A percentile compares a stretch with the other conserved stretches of the same genome.
Conservation (phyloP, 2,888 invertebrate species). For the Eupithecia centaureata region DNA sequence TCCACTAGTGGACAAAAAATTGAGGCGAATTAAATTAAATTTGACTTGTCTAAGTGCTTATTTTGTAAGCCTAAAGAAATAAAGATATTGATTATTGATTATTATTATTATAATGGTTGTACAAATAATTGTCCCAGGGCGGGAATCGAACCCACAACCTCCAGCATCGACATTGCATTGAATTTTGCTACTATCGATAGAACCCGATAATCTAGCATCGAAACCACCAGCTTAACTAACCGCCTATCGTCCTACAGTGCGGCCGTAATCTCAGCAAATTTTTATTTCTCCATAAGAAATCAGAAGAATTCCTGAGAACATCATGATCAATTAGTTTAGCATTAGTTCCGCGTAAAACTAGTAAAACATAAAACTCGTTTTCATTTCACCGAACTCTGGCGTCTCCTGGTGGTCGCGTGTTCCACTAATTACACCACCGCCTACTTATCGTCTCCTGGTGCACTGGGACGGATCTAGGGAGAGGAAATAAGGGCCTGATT, state of each 20-base stretch:
- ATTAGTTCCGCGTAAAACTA: slow-evolving; percentile 35
- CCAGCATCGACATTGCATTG: too few species aligned
- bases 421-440: slow-evolving; percentile 72
- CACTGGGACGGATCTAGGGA: slow-evolving; percentile 16
- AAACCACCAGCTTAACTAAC: not conserved
- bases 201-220: too few species aligned
- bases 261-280: not conserved
- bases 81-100: too few species aligned
- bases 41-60: too few species aligned
- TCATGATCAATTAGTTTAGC: not conserved
- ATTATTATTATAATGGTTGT: too few species aligned
- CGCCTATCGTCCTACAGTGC: not conserved
- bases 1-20: too few species aligned
- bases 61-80: too few species aligned
- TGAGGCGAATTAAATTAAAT: too few species aligned
- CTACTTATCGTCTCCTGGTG: slow-evolving; percentile 32
- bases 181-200: too few species aligned
- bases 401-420: slow-evolving; percentile 77
- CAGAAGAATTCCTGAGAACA: slow-evolving; percentile 4
- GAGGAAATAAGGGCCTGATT: not conserved
- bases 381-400: slow-evolving; percentile 46
- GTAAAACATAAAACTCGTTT: slow-evolving; percentile 30
- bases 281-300: slow-evolving; percentile 1
- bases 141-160: too few species aligned
- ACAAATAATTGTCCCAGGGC: too few species aligned